Evolutionary conservation across 2,797 vertebrate species (phyloP).

Genomic region (Crypturellus tataupa): DNA sequence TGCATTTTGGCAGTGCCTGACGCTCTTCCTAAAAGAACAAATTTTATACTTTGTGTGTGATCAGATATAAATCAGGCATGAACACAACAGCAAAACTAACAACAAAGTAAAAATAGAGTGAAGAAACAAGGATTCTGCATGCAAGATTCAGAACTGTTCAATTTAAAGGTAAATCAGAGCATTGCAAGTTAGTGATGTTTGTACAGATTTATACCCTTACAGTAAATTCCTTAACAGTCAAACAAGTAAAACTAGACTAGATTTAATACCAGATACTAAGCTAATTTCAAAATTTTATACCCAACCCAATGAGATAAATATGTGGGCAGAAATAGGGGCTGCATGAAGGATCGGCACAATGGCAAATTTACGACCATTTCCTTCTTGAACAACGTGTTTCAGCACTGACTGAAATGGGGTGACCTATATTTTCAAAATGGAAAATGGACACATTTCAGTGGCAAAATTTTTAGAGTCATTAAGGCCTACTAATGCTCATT

Average conservation of each 20-base stretch:
- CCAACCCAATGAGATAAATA: not conserved
- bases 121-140: not conserved
- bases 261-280: not conserved
- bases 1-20: not conserved
- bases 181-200: not conserved
- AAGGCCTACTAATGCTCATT: not conserved
- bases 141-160: not conserved
- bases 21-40: not conserved
- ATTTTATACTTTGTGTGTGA: not conserved
- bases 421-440: not conserved
- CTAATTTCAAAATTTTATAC: not conserved
- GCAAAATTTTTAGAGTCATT: not conserved
- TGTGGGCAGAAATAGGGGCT: not conserved
- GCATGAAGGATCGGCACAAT: not conserved
- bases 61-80: not conserved
- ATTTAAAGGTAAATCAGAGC: not conserved
- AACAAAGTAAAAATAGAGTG: not conserved
- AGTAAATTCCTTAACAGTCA: not conserved
- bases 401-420: not conserved
- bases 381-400: not conserved
- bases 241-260: not conserved
- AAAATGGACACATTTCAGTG: not conserved
- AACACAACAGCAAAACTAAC: not conserved
- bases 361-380: not conserved
- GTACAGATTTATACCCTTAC: not conserved